A percentile compares a stretch with the other conserved stretches of the same genome.
Evolutionary conservation across 2,113 vertebrate species (phyloP).

Genomic region (Diadophis punctatus): DNA sequence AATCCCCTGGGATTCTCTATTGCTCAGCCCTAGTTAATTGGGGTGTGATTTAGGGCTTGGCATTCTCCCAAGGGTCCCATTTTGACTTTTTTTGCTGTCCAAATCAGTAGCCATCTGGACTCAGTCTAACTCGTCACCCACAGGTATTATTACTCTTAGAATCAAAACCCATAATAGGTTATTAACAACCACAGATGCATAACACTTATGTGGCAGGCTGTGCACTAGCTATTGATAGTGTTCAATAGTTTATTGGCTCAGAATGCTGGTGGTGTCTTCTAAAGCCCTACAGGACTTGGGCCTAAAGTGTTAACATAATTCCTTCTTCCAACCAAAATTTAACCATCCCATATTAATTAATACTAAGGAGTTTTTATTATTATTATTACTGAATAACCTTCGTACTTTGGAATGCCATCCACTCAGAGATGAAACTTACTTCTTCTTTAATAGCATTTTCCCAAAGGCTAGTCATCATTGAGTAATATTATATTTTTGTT

Average conservation of each 20-base stretch:
- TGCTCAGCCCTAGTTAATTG: not conserved
- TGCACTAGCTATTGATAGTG: not conserved
- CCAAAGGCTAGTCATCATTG: not conserved
- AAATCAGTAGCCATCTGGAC: not conserved
- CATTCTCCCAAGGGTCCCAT: not conserved
- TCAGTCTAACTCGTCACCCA: not conserved
- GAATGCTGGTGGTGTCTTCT: not conserved
- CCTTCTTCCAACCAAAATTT: not conserved
- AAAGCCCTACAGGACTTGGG: not conserved
- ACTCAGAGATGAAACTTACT: not conserved
- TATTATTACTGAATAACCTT: not conserved
- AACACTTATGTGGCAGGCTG: not conserved
- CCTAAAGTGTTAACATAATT: not conserved
- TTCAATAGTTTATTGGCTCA: not conserved
- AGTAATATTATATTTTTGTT: not conserved
- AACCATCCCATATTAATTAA: not conserved
- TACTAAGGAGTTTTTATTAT: not conserved
- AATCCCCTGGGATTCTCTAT: not conserved
- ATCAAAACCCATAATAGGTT: not conserved
- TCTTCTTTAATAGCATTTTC: not conserved
- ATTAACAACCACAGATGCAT: not conserved
- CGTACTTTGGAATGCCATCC: not conserved
- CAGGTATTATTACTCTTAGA: not conserved
- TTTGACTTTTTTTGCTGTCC: not conserved
- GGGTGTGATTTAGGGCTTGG: not conserved